Evolutionary conservation across 2,888 invertebrate species (phyloP).

Genomic region (Terebella lapidaria): DNA sequence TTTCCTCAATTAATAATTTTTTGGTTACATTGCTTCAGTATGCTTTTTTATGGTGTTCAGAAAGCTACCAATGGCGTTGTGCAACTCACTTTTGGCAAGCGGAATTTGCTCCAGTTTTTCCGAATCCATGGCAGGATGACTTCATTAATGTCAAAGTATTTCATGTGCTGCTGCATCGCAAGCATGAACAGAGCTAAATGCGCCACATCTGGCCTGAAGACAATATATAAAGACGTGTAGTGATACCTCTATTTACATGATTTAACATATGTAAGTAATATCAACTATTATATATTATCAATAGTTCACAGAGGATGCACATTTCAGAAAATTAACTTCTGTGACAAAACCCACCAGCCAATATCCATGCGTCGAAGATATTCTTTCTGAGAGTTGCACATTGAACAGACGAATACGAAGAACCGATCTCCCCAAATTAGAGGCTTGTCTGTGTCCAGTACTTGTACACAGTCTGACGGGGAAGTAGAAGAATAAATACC

Average conservation of each 20-base stretch:
- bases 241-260: no score
- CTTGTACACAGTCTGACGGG: neutral
- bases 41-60: no score
- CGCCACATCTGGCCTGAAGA: neutral
- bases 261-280: no score
- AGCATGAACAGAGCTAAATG: neutral
- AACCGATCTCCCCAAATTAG: neutral
- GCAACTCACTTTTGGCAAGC: neutral
- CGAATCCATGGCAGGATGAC: neutral
- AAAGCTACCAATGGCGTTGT: no score
- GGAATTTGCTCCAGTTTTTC: neutral
- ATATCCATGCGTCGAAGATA: neutral
- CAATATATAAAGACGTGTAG: neutral
- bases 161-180: neutral
- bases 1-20: no score
- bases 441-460: neutral
- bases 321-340: no score
- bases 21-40: no score
- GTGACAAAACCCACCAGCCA: neutral
- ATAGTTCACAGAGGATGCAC: no score
- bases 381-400: conserved; percentile 1
- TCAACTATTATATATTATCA: no score
- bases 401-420: neutral
- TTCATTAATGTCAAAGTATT: neutral
- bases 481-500: no score